Evolutionary conservation across 2,888 invertebrate species (phyloP).

Genomic region (Trimorus sp.): DNA sequence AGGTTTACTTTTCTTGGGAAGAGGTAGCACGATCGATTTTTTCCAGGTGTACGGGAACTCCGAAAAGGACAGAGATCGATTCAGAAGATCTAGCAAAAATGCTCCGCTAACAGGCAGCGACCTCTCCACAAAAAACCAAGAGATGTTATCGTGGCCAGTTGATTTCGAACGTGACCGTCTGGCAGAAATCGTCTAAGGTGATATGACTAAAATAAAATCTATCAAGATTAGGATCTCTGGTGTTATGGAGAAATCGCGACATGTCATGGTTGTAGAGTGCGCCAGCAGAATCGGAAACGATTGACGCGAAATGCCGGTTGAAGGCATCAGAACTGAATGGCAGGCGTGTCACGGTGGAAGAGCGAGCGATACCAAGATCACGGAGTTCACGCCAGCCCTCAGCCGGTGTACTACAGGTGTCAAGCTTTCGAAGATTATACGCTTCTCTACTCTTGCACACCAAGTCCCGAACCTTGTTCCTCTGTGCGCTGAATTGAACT

Average conservation of each 20-base stretch:
- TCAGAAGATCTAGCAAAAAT: background rate
- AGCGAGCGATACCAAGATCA: too few relatives aligned
- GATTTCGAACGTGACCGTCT: background rate
- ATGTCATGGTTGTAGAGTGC: too few relatives aligned
- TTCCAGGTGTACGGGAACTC: conserved; percentile 13
- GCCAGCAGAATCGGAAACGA: too few relatives aligned
- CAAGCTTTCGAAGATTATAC: too few relatives aligned
- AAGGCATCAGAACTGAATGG: too few relatives aligned
- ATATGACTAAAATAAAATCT: background rate
- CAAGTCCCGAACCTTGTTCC: background rate
- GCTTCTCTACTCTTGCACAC: too few relatives aligned
- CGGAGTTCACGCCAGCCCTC: too few relatives aligned
- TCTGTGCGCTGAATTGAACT: background rate
- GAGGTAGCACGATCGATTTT: background rate
- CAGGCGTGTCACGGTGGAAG: too few relatives aligned
- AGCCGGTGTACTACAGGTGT: too few relatives aligned
- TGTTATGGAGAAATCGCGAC: too few relatives aligned
- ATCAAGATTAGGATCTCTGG: too few relatives aligned
- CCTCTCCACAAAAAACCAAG: background rate
- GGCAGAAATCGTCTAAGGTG: background rate
- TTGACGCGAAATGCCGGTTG: too few relatives aligned
- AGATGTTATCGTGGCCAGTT: background rate
- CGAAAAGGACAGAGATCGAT: background rate
- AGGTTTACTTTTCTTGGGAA: background rate
- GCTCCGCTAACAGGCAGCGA: background rate